Evolutionary conservation across 2,797 vertebrate genomes (phyloP).

Genomic region (Manis pentadactyla): DNA sequence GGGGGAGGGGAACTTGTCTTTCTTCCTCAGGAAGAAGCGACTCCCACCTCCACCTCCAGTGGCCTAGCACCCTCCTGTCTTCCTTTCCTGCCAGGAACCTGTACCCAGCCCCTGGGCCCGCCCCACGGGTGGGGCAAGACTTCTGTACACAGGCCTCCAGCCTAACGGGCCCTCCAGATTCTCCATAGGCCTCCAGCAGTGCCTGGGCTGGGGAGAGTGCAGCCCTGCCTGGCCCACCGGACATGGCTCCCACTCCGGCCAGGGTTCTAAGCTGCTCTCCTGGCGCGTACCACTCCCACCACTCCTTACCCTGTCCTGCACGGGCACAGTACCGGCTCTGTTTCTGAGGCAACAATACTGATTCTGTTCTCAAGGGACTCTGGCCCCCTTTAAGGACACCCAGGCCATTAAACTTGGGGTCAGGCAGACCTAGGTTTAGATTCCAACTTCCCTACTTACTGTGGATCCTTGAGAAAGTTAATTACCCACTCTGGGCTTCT

Average conservation of each 20-base stretch:
- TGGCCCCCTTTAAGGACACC: background rate
- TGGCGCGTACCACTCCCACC: no score
- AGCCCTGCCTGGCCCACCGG: background rate
- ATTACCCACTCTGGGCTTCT: background rate
- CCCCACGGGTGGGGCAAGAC: background rate
- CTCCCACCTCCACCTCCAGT: background rate
- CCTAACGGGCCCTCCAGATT: background rate
- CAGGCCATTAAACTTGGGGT: background rate
- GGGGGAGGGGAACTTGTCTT: constrained; percentile 49
- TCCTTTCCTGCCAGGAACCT: background rate
- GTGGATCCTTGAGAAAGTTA: background rate
- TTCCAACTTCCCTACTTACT: background rate
- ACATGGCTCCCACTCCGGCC: background rate
- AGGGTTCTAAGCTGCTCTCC: background rate
- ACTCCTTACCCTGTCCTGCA: background rate
- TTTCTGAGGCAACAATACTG: background rate
- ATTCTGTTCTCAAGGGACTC: constrained; percentile 1
- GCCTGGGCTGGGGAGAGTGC: rapidly evolving
- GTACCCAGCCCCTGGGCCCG: background rate
- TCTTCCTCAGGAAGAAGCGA: background rate
- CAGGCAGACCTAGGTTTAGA: background rate
- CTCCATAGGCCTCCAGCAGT: background rate
- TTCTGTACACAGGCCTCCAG: no score
- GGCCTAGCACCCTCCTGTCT: background rate
- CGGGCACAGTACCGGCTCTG: background rate